Conservation (phyloP, 1,140 invertebrate genomes). For the Ctenoplectra terminalis region DNA sequence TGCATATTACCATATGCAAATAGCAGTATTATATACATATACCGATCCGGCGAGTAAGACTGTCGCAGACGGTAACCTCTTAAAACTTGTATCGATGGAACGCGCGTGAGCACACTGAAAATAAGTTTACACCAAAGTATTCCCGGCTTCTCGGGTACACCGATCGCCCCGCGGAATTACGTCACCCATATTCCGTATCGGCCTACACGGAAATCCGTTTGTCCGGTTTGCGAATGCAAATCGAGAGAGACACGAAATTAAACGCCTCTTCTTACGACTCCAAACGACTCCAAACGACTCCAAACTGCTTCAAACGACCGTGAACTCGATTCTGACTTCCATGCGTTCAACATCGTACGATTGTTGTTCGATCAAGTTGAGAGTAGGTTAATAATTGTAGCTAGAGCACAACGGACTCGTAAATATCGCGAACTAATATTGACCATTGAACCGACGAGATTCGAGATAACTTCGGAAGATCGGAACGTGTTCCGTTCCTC, state of each 20-base stretch:
- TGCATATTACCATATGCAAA: constrained; percentile 59
- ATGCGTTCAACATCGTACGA: background rate
- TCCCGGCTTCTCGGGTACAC: background rate
- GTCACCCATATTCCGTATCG: constrained; percentile 10
- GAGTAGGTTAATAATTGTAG: no score
- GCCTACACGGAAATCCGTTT: constrained; percentile 4
- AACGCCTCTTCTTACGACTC: background rate
- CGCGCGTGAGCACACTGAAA: constrained; percentile 31
- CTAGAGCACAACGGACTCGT: no score
- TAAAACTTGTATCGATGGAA: constrained; percentile 4
- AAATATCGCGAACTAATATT: no score
- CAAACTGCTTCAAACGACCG: background rate
- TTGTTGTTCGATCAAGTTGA: no score
- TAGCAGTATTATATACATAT: background rate
- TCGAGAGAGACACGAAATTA: background rate
- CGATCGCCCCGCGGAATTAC: constrained; percentile 5
- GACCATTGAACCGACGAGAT: no score
- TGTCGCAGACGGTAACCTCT: constrained; percentile 19
- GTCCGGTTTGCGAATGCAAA: background rate
- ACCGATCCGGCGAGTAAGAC: background rate
- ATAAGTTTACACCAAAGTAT: constrained; percentile 17
- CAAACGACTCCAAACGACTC: no score
- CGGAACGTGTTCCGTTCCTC: background rate
- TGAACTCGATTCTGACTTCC: background rate
- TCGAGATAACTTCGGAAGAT: background rate